Base-by-base conservation (phyloP, 2,113 vertebrate species). In the Gnathonemus longibarbis region DNA sequence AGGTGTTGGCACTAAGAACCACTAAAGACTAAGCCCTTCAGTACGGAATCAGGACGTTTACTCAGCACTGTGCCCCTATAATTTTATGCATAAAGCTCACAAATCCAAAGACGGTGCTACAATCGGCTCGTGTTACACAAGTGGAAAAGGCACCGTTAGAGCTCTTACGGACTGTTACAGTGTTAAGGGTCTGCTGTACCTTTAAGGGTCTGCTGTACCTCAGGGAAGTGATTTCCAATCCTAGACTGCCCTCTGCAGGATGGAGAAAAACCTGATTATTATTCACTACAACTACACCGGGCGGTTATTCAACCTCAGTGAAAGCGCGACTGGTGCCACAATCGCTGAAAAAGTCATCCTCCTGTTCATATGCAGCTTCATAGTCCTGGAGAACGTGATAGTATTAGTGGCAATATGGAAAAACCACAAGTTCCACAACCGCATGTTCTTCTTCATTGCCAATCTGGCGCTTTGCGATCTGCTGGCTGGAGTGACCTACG, bases 361-460 rank as follows among this genome's bases (percentile, higher is more conserved):
- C 94, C 93, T 99, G n/a, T 89, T 97, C 62, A 91, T 99, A 3
- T 98, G 98, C 94, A 95, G 97, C 94, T 96, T 98, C 91, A 99
- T 99, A 53, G 95, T 99, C 66, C 90, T 99, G 93, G 98, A 99
- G 95, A 99, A 99, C 94, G 91, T 99, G 90, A 96, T 98, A 90
- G 98, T 99, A 11, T 93, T 99, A 91, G 94, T 98, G 31, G 98
- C 97, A 91, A 98, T 99, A 93, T 99, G 98, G 97, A 97, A 96
- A 92, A 99, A 98, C 93, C 97, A 98, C 90, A 95, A 95, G 90
- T 98, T 99, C 92, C 98, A 99, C 94, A 99, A 98, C 89, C 97
- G 98, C 91, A 99, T 99, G 98, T 99, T 99, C 95, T 99, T 97
- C 91, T 99, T 99, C 94, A 99, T 99, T 21, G 98, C 95, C 88